Conservation (phyloP, 2,113 vertebrate species). For the Oxyura jamaicensis region DNA sequence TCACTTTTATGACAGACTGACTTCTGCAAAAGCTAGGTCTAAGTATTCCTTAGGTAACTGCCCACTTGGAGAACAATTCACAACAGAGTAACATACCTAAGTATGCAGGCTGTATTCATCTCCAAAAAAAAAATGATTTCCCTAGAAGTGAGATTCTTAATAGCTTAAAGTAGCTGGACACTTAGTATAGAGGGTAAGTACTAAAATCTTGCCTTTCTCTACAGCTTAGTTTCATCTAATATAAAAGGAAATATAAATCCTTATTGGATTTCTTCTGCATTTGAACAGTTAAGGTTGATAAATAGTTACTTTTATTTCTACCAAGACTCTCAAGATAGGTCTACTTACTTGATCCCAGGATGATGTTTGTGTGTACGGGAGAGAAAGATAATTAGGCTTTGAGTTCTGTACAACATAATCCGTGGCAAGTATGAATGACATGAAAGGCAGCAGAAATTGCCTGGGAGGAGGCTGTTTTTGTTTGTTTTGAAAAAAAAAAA, state of each 20-base stretch:
- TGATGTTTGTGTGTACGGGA: slow-evolving; percentile 20
- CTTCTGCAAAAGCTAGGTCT: background rate
- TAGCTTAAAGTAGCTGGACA: background rate
- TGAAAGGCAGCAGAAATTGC: slow-evolving; percentile 68
- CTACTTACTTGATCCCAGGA: slow-evolving; percentile 46
- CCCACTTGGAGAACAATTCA: background rate
- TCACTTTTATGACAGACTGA: background rate
- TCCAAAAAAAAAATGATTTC: background rate
- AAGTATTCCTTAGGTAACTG: background rate
- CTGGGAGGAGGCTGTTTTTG: slow-evolving; percentile 65
- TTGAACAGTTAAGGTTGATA: slow-evolving; percentile 1
- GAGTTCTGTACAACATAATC: slow-evolving; percentile 70
- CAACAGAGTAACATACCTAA: background rate
- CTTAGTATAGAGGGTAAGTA: background rate
- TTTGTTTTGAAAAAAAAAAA: slow-evolving; percentile 49
- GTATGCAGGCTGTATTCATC: background rate
- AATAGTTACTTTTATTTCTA: slow-evolving; percentile 31
- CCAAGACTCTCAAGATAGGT: background rate
- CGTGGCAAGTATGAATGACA: slow-evolving; percentile 58
- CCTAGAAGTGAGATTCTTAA: background rate
- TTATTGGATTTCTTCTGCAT: background rate
- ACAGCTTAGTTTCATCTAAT: background rate
- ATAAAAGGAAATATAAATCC: background rate
- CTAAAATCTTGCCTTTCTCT: background rate
- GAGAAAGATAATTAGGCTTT: slow-evolving; percentile 63